Percentiles rank a stretch among this genome's conserved stretches.
Conservation (phyloP, 2,797 vertebrate genomes). For the Chaenodraco wilsoni region DNA sequence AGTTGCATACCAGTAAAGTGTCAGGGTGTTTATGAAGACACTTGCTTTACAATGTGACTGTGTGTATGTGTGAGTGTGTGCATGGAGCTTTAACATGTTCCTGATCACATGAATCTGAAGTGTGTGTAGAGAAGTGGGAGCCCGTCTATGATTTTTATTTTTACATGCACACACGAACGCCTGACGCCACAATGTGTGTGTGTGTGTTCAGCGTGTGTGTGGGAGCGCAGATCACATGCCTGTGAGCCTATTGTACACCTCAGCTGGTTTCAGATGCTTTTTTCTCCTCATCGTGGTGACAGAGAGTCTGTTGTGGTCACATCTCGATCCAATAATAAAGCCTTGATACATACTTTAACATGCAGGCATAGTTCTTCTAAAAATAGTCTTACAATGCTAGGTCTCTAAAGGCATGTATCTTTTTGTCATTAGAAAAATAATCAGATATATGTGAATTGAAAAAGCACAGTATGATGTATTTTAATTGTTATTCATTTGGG, state of each 20-base stretch:
- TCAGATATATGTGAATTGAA: not conserved
- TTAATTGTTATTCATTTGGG: not conserved
- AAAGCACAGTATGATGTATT: not conserved
- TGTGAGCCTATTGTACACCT: slow-evolving; percentile 39
- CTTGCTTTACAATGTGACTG: slow-evolving; percentile 64
- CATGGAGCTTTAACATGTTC: slow-evolving; percentile 26
- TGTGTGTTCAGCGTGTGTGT: slow-evolving; percentile 27
- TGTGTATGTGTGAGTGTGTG: slow-evolving; percentile 31
- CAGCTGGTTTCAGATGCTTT: slow-evolving; percentile 60
- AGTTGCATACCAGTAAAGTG: slow-evolving; percentile 62
- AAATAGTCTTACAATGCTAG: slow-evolving; percentile 3
- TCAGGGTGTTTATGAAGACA: slow-evolving; percentile 76
- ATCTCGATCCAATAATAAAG: slow-evolving; percentile 63
- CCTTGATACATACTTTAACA: slow-evolving; percentile 43
- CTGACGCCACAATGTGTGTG: slow-evolving; percentile 36
- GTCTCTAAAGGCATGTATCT: not conserved
- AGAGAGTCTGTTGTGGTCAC: slow-evolving; percentile 65
- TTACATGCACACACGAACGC: slow-evolving; percentile 55
- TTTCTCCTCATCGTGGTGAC: slow-evolving; percentile 53
- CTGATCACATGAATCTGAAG: slow-evolving; percentile 47
- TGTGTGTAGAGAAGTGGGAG: slow-evolving; percentile 38
- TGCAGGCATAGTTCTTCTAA: slow-evolving; percentile 32
- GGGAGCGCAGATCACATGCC: slow-evolving; percentile 53
- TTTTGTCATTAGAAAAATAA: not conserved
- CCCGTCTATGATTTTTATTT: slow-evolving; percentile 67